Conservation (phyloP, 2,888 invertebrate species). For the Dryobota labecula region DNA sequence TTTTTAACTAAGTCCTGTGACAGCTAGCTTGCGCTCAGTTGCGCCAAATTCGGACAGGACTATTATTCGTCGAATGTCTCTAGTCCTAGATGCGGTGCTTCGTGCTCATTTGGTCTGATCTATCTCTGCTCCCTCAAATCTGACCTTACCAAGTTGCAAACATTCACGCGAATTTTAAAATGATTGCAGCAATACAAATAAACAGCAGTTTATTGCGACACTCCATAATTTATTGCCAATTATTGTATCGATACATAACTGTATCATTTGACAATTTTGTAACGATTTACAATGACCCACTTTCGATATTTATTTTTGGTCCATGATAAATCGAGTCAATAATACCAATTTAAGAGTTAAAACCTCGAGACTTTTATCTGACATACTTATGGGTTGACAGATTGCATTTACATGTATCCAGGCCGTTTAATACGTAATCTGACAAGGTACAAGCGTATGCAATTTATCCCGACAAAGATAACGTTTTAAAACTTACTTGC, state of each 20-base stretch:
- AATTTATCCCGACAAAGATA: conserved; percentile 10
- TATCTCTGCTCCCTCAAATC: neutral
- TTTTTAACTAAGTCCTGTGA: too few species aligned
- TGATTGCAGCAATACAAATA: conserved; percentile 23
- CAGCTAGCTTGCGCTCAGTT: too few species aligned
- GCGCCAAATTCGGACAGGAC: too few species aligned
- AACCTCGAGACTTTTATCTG: conserved; percentile 41
- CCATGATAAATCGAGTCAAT: conserved; percentile 35
- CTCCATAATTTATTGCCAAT: conserved; percentile 56
- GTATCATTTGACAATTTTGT: conserved; percentile 60
- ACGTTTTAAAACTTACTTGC: neutral
- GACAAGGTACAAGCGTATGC: conserved; percentile 28
- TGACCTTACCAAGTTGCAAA: neutral
- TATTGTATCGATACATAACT: conserved; percentile 56
- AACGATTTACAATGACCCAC: conserved; percentile 60
- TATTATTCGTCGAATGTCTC: too few species aligned
- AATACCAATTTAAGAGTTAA: conserved; percentile 45
- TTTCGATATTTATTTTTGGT: conserved; percentile 59
- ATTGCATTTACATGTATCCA: conserved; percentile 32
- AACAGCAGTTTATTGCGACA: conserved; percentile 38
- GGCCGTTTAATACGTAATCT: conserved; percentile 41
- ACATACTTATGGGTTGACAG: conserved; percentile 33
- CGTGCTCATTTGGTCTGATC: neutral
- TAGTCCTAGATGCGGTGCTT: too few species aligned
- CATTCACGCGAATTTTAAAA: conserved; percentile 17